phyloP scores from a whole-genome alignment of 2,113 vertebrate genomes.

The Anhinga anhinga region DNA sequence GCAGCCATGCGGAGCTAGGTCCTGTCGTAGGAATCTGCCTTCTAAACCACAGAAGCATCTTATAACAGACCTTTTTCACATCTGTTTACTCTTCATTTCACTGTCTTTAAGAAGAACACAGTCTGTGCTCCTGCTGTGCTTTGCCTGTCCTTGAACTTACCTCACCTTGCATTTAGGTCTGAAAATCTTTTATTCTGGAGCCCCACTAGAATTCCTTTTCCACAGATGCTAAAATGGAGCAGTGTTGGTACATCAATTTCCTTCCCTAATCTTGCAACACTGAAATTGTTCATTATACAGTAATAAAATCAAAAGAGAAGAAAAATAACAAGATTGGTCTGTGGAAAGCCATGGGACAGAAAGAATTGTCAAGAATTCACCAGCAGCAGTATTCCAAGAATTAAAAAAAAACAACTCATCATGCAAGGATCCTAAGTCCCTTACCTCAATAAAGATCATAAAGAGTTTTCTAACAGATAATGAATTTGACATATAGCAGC shows the following conservation, averaged over 20 bases:
- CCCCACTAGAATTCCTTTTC: background rate
- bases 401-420: background rate
- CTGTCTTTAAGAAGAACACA: background rate
- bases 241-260: background rate
- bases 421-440: background rate
- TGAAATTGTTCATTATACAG: background rate
- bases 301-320: background rate
- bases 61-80: background rate
- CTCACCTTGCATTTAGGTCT: background rate
- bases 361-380: background rate
- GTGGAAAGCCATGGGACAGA: background rate
- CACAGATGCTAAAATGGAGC: background rate
- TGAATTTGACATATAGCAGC: background rate
- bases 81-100: background rate
- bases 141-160: background rate
- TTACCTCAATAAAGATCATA: background rate
- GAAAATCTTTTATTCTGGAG: background rate
- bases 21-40: background rate
- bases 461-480: constrained; percentile 27
- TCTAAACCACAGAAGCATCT: background rate
- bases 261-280: background rate
- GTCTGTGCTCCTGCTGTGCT: background rate
- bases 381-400: background rate
- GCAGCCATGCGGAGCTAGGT: background rate
- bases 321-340: background rate